These are phyloP conservation scores for Paratilapia polleni DNA, from an alignment of 2,113 vertebrate genomes.

Conservation along the genomic window DNA sequence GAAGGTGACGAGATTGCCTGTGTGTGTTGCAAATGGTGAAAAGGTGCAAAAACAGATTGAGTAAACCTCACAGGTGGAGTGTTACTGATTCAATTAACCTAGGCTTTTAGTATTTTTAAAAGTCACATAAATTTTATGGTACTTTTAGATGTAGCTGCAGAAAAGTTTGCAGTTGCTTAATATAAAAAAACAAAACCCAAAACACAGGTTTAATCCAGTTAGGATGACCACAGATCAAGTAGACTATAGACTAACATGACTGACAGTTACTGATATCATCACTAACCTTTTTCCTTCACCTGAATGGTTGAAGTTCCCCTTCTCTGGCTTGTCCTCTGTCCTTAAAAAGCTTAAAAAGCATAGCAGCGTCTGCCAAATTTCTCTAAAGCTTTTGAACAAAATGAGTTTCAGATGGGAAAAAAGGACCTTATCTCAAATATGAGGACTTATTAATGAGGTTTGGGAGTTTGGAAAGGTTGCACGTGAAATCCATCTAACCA, in stretches of 20 bases:
- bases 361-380: background rate
- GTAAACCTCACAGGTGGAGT: background rate
- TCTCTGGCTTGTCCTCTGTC: background rate
- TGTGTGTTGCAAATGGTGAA: background rate
- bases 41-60: background rate
- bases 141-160: background rate
- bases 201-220: background rate
- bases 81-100: background rate
- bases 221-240: background rate
- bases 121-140: background rate
- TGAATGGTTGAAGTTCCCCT: background rate
- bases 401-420: background rate
- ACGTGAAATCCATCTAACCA: background rate
- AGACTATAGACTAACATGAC: background rate
- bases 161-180: background rate
- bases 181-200: background rate
- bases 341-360: background rate
- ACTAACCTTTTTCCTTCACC: background rate
- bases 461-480: background rate
- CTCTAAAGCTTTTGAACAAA: background rate
- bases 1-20: background rate
- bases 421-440: background rate
- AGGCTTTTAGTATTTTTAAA: background rate
- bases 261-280: background rate
- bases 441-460: background rate